Conservation (phyloP, 2,113 vertebrate species). For the Scartelaos histophorus region DNA sequence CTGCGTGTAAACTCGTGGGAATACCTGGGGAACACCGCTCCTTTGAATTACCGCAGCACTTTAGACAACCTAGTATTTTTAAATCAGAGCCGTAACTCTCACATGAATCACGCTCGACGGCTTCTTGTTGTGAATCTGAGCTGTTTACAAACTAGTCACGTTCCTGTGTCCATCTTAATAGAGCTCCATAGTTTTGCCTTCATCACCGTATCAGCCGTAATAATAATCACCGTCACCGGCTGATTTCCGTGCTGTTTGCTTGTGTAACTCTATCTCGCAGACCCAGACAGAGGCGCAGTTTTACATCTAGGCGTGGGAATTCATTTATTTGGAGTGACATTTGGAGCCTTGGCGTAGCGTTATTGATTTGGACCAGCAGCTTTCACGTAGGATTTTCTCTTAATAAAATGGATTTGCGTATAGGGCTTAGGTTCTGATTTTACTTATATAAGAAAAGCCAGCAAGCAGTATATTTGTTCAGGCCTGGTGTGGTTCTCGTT, state of each 20-base stretch:
- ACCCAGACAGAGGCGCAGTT: not conserved
- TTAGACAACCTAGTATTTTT: too few species aligned
- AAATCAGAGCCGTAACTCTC: too few species aligned
- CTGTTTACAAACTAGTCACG: conserved; percentile 41
- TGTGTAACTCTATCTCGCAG: not conserved
- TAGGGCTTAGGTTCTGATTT: conserved; percentile 43
- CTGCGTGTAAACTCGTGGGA: too few species aligned
- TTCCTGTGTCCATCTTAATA: conserved; percentile 38
- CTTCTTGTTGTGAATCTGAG: not conserved
- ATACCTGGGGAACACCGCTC: too few species aligned
- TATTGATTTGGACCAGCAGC: conserved; percentile 38
- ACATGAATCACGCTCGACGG: too few species aligned
- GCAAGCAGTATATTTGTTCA: too few species aligned
- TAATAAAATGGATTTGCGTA: conserved; percentile 31
- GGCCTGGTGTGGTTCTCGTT: too few species aligned
- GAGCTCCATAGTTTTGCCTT: conserved; percentile 29
- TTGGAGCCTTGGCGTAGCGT: conserved; percentile 43
- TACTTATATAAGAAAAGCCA: not conserved
- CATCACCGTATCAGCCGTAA: conserved; percentile 32
- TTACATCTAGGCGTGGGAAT: conserved; percentile 23
- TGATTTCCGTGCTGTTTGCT: not conserved
- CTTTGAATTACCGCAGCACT: too few species aligned
- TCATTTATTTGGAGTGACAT: conserved; percentile 41
- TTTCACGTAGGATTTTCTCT: conserved; percentile 39
- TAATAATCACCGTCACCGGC: conserved; percentile 22